phyloP scores from a whole-genome alignment of 2,888 invertebrate species.

The Chymomyza procnemis region DNA sequence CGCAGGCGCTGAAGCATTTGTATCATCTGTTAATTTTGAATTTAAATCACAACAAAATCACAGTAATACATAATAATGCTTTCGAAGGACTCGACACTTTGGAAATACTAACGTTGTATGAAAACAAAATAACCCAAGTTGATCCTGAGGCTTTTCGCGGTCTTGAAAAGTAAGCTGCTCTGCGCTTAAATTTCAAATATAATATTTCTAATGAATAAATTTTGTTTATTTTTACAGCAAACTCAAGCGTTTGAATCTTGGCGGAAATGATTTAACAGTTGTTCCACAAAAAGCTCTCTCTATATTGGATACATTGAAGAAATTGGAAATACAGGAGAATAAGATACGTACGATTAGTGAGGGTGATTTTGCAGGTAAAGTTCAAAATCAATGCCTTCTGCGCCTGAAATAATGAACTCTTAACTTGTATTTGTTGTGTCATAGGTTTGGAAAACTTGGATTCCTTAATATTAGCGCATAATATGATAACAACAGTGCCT shows the following conservation, averaged over 20 bases:
- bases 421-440: too few relatives aligned
- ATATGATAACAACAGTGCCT: constrained; percentile 88
- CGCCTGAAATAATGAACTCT: too few relatives aligned
- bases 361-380: constrained; percentile 90
- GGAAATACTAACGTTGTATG: constrained; percentile 91
- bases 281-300: constrained; percentile 91
- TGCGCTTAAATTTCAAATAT: neutral
- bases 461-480: constrained; percentile 91
- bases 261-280: constrained; percentile 87
- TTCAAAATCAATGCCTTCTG: neutral
- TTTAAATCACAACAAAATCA: constrained; percentile 92
- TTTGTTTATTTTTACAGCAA: constrained; percentile 80
- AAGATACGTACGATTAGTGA: constrained; percentile 87
- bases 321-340: constrained; percentile 93
- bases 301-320: constrained; percentile 88
- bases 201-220: too few relatives aligned
- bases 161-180: constrained; percentile 86
- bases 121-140: constrained; percentile 88
- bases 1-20: constrained; percentile 87
- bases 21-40: constrained; percentile 91
- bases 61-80: constrained; percentile 87
- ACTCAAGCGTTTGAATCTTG: constrained; percentile 90
- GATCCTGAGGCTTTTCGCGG: constrained; percentile 92
- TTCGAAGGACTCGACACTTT: constrained; percentile 92
- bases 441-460: constrained; percentile 89